Evolutionary conservation across 2,888 invertebrate genomes (phyloP).

Genomic region (Sthenelais limicola): DNA sequence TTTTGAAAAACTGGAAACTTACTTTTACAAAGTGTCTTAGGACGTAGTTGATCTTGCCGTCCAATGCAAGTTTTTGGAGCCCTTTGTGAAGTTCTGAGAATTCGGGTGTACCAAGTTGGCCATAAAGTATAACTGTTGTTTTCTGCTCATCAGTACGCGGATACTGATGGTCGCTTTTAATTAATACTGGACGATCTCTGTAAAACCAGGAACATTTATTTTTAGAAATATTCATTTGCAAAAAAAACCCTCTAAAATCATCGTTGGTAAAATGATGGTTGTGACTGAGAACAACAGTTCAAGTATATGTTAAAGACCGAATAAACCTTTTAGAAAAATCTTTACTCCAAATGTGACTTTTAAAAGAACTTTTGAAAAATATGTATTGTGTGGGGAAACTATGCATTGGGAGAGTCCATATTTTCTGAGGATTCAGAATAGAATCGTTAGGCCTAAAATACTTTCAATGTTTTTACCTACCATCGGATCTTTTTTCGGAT

Average conservation of each 20-base stretch:
- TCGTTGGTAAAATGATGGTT: neutral
- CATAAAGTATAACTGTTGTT: conserved; percentile 84
- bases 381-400: no score
- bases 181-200: conserved; percentile 76
- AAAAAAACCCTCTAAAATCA: neutral
- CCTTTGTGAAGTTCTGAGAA: conserved; percentile 84
- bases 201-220: neutral
- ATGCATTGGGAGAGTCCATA: no score
- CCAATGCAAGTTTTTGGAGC: conserved; percentile 80
- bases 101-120: conserved; percentile 85
- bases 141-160: conserved; percentile 79
- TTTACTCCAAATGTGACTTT: no score
- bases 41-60: conserved; percentile 86
- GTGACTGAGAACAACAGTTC: no score
- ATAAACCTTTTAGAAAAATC: conserved; percentile 1
- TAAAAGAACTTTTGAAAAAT: no score
- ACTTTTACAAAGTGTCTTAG: conserved; percentile 90
- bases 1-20: no score
- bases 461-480: no score
- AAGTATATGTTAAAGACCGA: no score
- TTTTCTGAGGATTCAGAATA: no score
- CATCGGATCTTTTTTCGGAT: no score
- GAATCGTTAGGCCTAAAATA: no score
- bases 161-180: conserved; percentile 88
- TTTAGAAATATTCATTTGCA: neutral